Evolutionary conservation across 1,140 invertebrate species (phyloP), one percentile per base, ranked within the genome.

Genomic region (Cephus cinctus): DNA sequence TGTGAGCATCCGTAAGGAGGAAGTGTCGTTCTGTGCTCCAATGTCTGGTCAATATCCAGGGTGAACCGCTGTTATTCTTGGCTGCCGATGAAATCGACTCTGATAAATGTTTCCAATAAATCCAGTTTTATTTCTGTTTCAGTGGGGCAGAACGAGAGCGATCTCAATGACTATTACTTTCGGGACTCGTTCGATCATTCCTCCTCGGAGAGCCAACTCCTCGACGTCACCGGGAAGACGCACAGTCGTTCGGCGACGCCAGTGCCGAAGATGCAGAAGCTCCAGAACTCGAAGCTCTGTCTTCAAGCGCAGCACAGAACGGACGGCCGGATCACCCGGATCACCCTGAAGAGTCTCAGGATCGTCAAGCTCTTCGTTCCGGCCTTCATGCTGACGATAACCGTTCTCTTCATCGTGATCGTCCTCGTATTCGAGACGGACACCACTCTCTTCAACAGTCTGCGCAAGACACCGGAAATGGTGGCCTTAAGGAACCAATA

Each of bases 391-490:
- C 80, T 87, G 55, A 85, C 86, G 21, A 80, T 84, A 51, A 69
- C 83, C 18, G 80, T 85, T 8, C 73, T 89, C 50, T 77, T 85
- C 22, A 70, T 87, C 41, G 75, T 81, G 6, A 81, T 84, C 3
- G 71, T 89, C 16, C 63, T 89, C 16, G 71, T 92, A 21, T 83
- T 89, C 69, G 86, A 90, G 71, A 87, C 86, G 9, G 88, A 92
- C 65, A 82, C 83, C 60, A 80, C 86, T 27, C 59, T 86, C 2
- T 82, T 92, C 45, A 81, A 83, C 31, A 78, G 76, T 12, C 63
- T 92, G 32, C 81, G 86, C n/a, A 83, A 84, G 58, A 82, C 84
- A 58, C 90, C 89, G 12, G 89, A 92, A 76, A 85, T 92, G 73
- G 79, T 88, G 19, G 82, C 86, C 38, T 78, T 92, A 34, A 82